Conservation (phyloP, 1,140 invertebrate genomes). For the Platorchestia sp. region DNA sequence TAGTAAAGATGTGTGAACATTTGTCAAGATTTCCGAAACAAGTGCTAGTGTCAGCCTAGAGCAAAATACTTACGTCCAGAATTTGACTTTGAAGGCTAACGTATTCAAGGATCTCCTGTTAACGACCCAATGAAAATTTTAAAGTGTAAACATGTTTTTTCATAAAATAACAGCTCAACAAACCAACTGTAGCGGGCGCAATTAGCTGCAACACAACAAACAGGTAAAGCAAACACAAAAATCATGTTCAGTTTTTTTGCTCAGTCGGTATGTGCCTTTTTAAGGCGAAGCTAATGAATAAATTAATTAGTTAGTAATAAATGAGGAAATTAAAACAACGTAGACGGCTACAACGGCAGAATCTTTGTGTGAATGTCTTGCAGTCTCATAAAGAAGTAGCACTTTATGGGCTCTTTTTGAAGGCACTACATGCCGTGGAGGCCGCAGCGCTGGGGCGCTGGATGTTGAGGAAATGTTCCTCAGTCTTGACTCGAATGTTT, state of each 20-base stretch:
- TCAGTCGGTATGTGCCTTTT: not conserved
- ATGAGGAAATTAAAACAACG: not conserved
- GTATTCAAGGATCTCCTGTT: not conserved
- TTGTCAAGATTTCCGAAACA: not conserved
- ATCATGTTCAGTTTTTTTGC: not conserved
- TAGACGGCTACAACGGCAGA: not conserved
- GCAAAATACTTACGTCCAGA: not conserved
- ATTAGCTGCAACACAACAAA: not conserved
- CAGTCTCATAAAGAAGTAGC: not conserved
- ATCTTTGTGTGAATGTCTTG: not conserved
- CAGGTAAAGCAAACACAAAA: not conserved
- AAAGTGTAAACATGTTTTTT: not conserved
- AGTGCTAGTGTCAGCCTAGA: not conserved
- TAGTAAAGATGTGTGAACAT: too few species aligned
- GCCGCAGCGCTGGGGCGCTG: too few species aligned
- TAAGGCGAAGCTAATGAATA: not conserved
- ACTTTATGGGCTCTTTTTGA: not conserved
- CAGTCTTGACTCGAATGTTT: not conserved
- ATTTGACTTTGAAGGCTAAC: not conserved
- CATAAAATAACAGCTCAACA: not conserved
- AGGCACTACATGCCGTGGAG: not conserved
- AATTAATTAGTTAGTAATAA: not conserved
- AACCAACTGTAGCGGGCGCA: not conserved
- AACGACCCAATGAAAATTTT: not conserved
- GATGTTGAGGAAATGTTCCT: not conserved